phyloP scores from a whole-genome alignment of 2,888 invertebrate species.

The Lydus trimaculatus region DNA sequence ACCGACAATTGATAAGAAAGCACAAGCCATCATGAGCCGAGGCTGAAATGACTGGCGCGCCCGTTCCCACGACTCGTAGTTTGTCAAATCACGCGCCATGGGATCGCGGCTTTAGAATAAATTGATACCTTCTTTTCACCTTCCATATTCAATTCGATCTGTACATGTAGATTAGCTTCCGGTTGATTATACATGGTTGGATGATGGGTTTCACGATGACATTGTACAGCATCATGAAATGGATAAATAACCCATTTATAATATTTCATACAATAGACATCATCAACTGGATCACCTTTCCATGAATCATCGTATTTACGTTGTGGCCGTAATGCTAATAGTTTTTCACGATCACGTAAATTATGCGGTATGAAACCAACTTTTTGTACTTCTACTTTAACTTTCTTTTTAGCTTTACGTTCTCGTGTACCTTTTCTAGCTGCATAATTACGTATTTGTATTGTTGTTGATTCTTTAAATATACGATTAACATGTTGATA shows the following conservation, averaged over 20 bases:
- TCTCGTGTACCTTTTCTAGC: conserved; percentile 86
- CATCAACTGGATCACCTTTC: conserved; percentile 66
- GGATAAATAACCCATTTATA: conserved; percentile 70
- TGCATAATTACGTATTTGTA: conserved; percentile 65
- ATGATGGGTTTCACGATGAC: conserved; percentile 82
- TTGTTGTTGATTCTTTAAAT: conserved; percentile 6
- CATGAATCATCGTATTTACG: conserved; percentile 69
- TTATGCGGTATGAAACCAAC: conserved; percentile 78
- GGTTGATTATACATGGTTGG: conserved; percentile 83
- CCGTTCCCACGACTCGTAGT: too few species aligned
- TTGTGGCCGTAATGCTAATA: conserved; percentile 59
- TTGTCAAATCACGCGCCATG: too few species aligned
- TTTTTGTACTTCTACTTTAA: conserved; percentile 78
- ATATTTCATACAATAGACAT: conserved; percentile 69
- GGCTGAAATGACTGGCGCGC: too few species aligned
- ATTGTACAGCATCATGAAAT: conserved; percentile 77
- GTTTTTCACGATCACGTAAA: conserved; percentile 64
- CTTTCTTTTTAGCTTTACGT: conserved; percentile 74
- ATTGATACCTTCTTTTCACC: conserved; percentile 69
- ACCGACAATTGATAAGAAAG: too few species aligned
- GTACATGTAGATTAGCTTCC: conserved; percentile 72
- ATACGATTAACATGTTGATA: conserved; percentile 11
- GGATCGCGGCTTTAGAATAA: too few species aligned
- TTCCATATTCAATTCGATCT: conserved; percentile 83
- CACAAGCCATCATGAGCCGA: too few species aligned